Conservation (phyloP, 2,888 invertebrate genomes). For the Lottia gigantea region DNA sequence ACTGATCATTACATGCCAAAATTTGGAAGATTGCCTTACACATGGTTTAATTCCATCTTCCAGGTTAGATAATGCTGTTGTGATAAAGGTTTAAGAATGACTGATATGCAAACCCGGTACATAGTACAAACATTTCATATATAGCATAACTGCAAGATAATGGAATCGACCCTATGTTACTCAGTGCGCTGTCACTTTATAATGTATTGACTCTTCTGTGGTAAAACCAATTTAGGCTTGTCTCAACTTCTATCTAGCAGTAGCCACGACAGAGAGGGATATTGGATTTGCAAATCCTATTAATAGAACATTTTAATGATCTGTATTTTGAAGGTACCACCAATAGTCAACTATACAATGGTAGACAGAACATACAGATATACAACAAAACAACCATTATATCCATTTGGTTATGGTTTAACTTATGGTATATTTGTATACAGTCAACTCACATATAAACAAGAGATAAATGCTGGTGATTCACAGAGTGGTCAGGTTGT, state of each 20-base stretch:
- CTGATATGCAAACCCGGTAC: too few species aligned
- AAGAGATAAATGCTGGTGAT: neutral
- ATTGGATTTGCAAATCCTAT: too few species aligned
- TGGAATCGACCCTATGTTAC: too few species aligned
- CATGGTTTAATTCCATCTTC: conserved; percentile 46
- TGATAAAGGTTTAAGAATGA: too few species aligned
- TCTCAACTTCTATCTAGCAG: too few species aligned
- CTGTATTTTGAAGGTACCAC: conserved; percentile 4
- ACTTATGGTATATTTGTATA: neutral
- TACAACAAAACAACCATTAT: neutral
- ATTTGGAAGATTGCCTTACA: conserved; percentile 57
- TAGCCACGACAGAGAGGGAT: too few species aligned
- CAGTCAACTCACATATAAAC: neutral
- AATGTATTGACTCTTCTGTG: too few species aligned
- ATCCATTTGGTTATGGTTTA: conserved; percentile 11
- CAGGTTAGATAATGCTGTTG: neutral
- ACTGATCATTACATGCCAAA: conserved; percentile 32
- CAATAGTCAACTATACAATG: conserved; percentile 16
- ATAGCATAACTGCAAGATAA: too few species aligned
- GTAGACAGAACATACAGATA: conserved; percentile 14
- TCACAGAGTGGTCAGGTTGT: neutral
- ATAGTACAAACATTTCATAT: too few species aligned
- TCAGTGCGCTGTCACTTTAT: too few species aligned
- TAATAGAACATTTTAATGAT: too few species aligned
- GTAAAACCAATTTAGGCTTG: too few species aligned